These are phyloP conservation scores for Cavia aperea DNA, from an alignment of 2,113 vertebrate genomes.

Conservation along the genomic window DNA sequence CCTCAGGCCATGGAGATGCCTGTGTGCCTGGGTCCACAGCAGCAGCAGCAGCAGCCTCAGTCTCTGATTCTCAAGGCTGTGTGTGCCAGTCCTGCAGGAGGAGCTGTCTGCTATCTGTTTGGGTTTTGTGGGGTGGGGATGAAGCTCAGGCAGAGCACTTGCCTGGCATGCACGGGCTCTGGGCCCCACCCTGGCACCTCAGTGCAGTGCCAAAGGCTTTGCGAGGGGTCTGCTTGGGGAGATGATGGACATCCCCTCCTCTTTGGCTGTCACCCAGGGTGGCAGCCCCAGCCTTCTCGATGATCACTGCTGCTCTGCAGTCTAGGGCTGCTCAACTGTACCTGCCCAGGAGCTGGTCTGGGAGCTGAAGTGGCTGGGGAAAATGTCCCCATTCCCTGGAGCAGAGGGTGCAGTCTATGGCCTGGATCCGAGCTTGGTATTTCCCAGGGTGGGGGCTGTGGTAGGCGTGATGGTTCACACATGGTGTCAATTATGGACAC, in stretches of 20 bases:
- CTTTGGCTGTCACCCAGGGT: constrained; percentile 79
- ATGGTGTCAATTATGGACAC: background rate
- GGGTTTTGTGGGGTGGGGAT: constrained; percentile 77
- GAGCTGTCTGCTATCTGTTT: constrained; percentile 79
- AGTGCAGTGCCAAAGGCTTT: background rate
- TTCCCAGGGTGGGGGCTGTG: constrained; percentile 88
- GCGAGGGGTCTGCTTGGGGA: constrained; percentile 89
- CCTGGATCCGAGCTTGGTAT: constrained; percentile 83
- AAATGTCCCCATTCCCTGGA: constrained; percentile 81
- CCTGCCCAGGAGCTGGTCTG: constrained; percentile 82
- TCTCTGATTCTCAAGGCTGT: constrained; percentile 72
- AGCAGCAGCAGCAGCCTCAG: background rate
- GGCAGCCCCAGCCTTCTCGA: constrained; percentile 76
- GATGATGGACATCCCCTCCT: constrained; percentile 87
- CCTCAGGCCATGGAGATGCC: constrained; percentile 72
- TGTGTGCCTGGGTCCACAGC: background rate
- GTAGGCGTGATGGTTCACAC: constrained; percentile 77
- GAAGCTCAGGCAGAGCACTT: background rate
- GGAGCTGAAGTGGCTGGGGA: constrained; percentile 75
- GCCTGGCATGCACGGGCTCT: background rate
- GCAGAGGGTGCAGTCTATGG: constrained; percentile 86
- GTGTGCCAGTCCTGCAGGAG: constrained; percentile 77
- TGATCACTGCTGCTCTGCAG: constrained; percentile 77
- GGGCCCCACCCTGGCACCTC: background rate
- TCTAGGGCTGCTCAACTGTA: constrained; percentile 79